These are phyloP conservation scores for Nemurella pictetii DNA, from an alignment of 2,888 invertebrate genomes.

Conservation along the genomic window DNA sequence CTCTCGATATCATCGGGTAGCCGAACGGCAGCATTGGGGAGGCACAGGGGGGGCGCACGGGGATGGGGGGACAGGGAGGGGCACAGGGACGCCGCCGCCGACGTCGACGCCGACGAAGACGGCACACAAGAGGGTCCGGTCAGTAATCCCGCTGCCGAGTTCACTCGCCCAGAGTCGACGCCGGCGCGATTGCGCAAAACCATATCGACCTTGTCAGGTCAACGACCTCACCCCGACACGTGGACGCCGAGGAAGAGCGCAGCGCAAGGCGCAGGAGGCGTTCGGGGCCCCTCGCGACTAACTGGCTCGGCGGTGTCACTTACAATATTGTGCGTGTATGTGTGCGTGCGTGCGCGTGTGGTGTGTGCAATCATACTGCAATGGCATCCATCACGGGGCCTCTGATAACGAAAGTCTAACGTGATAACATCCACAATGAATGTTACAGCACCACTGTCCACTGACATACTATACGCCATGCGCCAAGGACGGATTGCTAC, in stretches of 20 bases:
- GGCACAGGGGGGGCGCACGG: too few relatives aligned
- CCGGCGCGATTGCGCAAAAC: background rate
- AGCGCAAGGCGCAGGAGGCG: slow-evolving; percentile 5
- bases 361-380: background rate
- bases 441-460: background rate
- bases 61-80: background rate
- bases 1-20: background rate
- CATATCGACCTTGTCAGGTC: slow-evolving; percentile 20
- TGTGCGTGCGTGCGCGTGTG: background rate
- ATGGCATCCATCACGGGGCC: background rate
- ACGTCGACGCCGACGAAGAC: too few relatives aligned
- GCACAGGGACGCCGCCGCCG: background rate
- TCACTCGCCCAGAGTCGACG: background rate
- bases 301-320: background rate
- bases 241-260: too few relatives aligned
- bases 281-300: background rate
- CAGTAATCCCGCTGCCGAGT: slow-evolving; percentile 20
- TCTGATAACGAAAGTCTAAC: background rate
- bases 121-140: background rate
- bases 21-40: background rate
- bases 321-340: background rate
- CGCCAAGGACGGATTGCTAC: too few relatives aligned
- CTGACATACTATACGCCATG: too few relatives aligned
- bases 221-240: slow-evolving; percentile 15
- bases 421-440: background rate